These are phyloP conservation scores for Tragulus kanchil DNA, from an alignment of 2,113 vertebrate species.

Conservation along the genomic window DNA sequence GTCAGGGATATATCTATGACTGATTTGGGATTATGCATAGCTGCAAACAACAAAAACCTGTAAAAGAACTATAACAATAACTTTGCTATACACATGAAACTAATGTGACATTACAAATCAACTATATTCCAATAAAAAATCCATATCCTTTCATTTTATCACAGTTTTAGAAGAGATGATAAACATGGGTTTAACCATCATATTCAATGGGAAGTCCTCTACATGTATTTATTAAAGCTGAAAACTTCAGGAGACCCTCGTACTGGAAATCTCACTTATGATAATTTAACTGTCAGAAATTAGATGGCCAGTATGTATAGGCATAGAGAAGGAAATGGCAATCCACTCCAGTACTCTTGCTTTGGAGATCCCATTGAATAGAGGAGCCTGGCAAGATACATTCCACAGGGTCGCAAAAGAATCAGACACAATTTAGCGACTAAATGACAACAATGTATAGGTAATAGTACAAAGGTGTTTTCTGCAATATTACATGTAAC, in stretches of 20 bases:
- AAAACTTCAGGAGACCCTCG: neutral
- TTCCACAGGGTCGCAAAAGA: neutral
- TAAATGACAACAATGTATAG: neutral
- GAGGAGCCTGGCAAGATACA: neutral
- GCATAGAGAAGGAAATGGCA: neutral
- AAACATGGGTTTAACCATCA: neutral
- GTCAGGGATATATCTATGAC: too few species aligned
- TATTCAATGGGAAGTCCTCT: neutral
- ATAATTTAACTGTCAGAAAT: conserved; percentile 36
- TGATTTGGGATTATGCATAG: too few species aligned
- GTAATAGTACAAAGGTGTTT: neutral
- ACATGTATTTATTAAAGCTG: conserved; percentile 19
- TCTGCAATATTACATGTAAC: neutral
- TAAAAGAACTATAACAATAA: too few species aligned
- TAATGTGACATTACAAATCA: too few species aligned
- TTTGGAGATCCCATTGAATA: neutral
- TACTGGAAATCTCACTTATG: conserved; percentile 27
- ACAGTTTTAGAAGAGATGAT: neutral
- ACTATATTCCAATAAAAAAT: neutral
- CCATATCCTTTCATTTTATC: neutral
- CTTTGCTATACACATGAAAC: too few species aligned
- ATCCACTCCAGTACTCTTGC: neutral
- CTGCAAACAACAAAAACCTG: too few species aligned
- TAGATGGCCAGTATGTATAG: neutral
- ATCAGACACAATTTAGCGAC: neutral